Percentiles rank a stretch among this genome's conserved stretches.
phyloP scores from a whole-genome alignment of 2,888 invertebrate genomes.

The Tinea pellionella region DNA sequence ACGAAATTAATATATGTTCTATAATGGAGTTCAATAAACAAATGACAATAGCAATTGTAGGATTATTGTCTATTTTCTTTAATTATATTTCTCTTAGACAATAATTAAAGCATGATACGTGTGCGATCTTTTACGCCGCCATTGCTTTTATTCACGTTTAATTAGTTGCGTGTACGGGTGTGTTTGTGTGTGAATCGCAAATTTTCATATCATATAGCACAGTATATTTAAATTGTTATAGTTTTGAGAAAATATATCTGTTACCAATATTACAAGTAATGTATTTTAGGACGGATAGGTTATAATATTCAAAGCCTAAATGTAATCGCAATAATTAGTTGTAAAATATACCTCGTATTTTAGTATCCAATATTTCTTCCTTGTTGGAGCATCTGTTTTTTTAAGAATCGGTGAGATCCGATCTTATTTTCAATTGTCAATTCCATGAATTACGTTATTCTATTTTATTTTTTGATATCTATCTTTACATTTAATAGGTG shows the following conservation, averaged over 20 bases:
- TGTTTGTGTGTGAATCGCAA: constrained; percentile 6
- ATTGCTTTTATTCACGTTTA: neutral
- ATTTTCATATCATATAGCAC: constrained; percentile 11
- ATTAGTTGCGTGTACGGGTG: neutral
- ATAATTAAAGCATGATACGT: neutral
- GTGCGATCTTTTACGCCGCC: neutral
- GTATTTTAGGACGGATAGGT: neutral
- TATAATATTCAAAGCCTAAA: neutral
- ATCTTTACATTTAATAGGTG: neutral
- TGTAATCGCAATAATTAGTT: neutral
- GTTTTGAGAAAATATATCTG: neutral
- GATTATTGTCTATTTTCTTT: neutral
- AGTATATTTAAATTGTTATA: constrained; percentile 8
- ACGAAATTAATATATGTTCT: too few species aligned
- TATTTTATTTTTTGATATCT: neutral
- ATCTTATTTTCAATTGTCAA: neutral
- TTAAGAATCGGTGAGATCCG: neutral
- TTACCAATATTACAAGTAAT: constrained; percentile 1
- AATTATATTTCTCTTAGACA: neutral
- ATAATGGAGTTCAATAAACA: neutral
- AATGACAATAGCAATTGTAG: neutral
- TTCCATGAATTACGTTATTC: neutral
- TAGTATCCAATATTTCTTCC: neutral
- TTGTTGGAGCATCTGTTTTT: neutral
- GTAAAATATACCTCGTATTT: neutral